Evolutionary conservation across 2,113 vertebrate genomes (phyloP), one percentile per base, ranked within the genome.

Genomic region (Dasyurus viverrinus): DNA sequence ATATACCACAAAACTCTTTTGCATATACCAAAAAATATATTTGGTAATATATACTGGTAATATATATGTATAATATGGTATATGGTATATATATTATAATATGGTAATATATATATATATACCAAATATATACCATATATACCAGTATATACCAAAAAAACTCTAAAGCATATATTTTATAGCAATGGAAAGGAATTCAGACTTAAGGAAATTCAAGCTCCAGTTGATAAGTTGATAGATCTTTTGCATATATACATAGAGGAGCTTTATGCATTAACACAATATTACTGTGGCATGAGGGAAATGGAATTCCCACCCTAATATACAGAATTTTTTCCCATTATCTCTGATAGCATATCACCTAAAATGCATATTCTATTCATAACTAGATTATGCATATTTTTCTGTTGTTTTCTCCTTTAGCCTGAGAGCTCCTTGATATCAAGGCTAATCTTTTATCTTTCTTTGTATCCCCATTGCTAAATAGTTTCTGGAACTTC

Each of bases 121-220:
- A n/a, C n/a, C n/a, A n/a, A n/a, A n/a, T n/a, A n/a, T n/a, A n/a
- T n/a, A n/a, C n/a, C n/a, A n/a, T n/a, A n/a, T n/a, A n/a, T n/a
- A n/a, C n/a, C n/a, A n/a, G n/a, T n/a, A n/a, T n/a, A n/a, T n/a
- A n/a, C n/a, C n/a, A n/a, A n/a, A n/a, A n/a, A n/a, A n/a, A n/a
- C n/a, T n/a, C n/a, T n/a, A n/a, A n/a, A n/a, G n/a, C n/a, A n/a
- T n/a, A n/a, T n/a, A n/a, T 84, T 84, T 42, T 84, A 42, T 19
- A n/a, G 14, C n/a, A 84, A 42, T 23, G 91, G 90, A 90, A 30
- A 90, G 2, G 10, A 84, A 8, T 23, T 7, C 5, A 68, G 54
- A 7, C 94, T 95, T 52, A 92, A 97, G 91, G 68, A 96, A 93
- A 93, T 68, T 4, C 53, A 94, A 92, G 68, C 24, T 91, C 14